Conservation (phyloP, 2,113 vertebrate species). For the Gobius niger region DNA sequence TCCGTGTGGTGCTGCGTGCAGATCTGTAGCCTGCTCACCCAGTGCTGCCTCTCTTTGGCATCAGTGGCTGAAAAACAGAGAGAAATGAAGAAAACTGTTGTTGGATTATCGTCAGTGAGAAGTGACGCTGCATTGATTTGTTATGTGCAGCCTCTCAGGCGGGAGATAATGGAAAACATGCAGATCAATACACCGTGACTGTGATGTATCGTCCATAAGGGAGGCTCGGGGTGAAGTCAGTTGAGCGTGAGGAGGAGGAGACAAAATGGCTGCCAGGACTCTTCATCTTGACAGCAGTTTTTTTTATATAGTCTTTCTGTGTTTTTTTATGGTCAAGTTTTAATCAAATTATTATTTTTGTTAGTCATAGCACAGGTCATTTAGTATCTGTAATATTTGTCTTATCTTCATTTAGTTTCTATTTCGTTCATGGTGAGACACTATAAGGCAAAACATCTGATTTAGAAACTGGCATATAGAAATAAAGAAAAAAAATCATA, state of each 20-base stretch:
- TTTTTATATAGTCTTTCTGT: too few species aligned
- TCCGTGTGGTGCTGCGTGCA: conserved; percentile 98
- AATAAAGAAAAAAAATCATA: too few species aligned
- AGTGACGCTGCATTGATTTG: conserved; percentile 37
- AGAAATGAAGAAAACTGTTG: background rate
- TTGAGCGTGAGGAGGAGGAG: background rate
- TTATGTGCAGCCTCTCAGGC: conserved; percentile 11
- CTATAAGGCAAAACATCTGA: too few species aligned
- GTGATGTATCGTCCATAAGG: background rate
- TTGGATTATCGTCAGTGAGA: conserved; percentile 15
- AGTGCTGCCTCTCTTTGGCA: conserved; percentile 96
- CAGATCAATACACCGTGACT: conserved; percentile 54
- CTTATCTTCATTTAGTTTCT: too few species aligned
- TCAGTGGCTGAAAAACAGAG: conserved; percentile 80
- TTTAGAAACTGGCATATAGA: too few species aligned
- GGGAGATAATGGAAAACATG: conserved; percentile 54
- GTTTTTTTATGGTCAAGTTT: too few species aligned
- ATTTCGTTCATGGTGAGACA: too few species aligned
- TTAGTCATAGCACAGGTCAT: too few species aligned
- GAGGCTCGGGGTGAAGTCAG: background rate
- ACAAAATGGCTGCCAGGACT: background rate
- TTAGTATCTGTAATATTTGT: too few species aligned
- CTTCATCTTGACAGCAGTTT: too few species aligned
- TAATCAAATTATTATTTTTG: too few species aligned
- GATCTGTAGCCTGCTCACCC: conserved; percentile 97